Base-by-base conservation (phyloP, 2,113 vertebrate genomes). In the Ammospiza nelsoni region DNA sequence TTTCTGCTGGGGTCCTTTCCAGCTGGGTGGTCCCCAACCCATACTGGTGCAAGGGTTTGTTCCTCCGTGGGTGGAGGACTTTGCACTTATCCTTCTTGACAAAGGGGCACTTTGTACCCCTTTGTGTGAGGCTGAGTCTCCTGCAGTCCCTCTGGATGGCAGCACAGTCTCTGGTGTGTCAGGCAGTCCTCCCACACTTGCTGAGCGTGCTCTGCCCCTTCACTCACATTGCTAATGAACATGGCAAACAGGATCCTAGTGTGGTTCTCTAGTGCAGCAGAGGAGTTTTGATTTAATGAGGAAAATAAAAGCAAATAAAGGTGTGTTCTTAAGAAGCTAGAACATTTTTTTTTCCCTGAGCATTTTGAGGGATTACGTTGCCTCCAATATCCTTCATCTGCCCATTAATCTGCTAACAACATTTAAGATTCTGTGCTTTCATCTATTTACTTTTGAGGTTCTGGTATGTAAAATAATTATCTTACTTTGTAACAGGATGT, bases 401-500 rank as follows among this genome's bases (percentile, higher is more conserved):
- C 78, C 69, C 68, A 80, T 95, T 97, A 91, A 96, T 95, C 78
- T 93, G 21, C 62, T 94, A 95, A 88, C 51, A 44, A 35, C 31
- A 71, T 41, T 96, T 96, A 95, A 90, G 74, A 81, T 88, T 71
- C 46, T 85, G 43, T 67, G 61, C 46, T 43, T 95, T 94, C 94
- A 44, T 85, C 72, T 75, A 72, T 95, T 96, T 94, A 72, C 66
- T 94, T 96, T 96, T 96, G 79, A 97, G 94, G 80, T 86, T 82
- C 57, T 79, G 55, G 13, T 87, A 49, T 88, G 87, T 96, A 92
- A 98, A 96, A 96, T 95, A 97, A 96, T 96, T 86, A 92, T 90
- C 77, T 69, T 94, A 87, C 35, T 95, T 94, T 97, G 72, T 85
- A 97, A 92, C 84, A 92, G 92, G 75, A 87, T 92, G 95, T 95